Conservation (phyloP, 2,888 invertebrate species). For the Furcula furcula region DNA sequence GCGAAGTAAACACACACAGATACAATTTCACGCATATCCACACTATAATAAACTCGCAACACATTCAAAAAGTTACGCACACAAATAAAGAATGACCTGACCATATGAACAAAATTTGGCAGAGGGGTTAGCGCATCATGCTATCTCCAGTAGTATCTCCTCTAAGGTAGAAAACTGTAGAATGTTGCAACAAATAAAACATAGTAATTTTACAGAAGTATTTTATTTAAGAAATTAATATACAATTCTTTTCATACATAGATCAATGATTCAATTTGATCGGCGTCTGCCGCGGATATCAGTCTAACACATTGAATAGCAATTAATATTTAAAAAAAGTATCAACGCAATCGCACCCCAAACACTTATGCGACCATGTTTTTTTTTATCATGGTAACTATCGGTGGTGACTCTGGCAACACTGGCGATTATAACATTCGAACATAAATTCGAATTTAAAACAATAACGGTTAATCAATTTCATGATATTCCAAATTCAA, state of each 20-base stretch:
- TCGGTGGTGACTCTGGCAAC: slow-evolving; percentile 32
- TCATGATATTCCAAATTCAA: too few relatives aligned
- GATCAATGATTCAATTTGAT: slow-evolving; percentile 59
- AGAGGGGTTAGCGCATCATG: too few relatives aligned
- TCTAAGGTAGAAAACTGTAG: neutral
- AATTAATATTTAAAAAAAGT: slow-evolving; percentile 28
- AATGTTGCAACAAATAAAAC: slow-evolving; percentile 24
- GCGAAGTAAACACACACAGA: too few relatives aligned
- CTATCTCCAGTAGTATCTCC: too few relatives aligned
- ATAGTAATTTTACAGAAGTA: slow-evolving; percentile 54
- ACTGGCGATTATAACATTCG: slow-evolving; percentile 14
- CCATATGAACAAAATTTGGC: too few relatives aligned
- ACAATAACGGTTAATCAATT: neutral
- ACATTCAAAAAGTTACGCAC: too few relatives aligned
- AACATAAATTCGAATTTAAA: neutral
- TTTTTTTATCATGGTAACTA: slow-evolving; percentile 31
- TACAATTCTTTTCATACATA: slow-evolving; percentile 76
- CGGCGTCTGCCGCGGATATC: slow-evolving; percentile 51
- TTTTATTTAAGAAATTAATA: slow-evolving; percentile 81
- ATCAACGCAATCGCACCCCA: slow-evolving; percentile 20
- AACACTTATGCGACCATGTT: slow-evolving; percentile 34
- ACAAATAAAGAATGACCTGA: too few relatives aligned
- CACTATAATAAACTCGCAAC: too few relatives aligned
- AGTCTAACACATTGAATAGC: slow-evolving; percentile 52
- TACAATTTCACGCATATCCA: too few relatives aligned